Evolutionary conservation across 2,113 vertebrate species (phyloP), one percentile per base, ranked within the genome.

Genomic region (Hippocampus guttulatus): DNA sequence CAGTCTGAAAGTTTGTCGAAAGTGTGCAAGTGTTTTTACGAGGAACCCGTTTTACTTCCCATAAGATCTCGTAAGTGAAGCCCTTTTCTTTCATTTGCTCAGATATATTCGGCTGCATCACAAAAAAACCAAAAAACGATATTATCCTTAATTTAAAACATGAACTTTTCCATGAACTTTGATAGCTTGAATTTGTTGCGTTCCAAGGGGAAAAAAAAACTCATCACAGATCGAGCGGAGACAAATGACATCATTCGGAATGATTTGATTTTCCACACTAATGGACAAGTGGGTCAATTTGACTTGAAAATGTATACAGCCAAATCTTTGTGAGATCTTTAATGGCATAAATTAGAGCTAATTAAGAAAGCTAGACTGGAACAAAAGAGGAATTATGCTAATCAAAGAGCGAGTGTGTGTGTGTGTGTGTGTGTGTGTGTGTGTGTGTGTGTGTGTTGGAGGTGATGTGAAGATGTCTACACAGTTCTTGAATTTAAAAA

Each of bases 211-310:
- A 49, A 20, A 51, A 49, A 51, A 18, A 51, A 51, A 5, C 66
- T 79, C 64, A 73, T 66, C 47, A 41, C 65, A 30, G 64, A 65
- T 66, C 40, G 43, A 47, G 54, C 41, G 33, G 62, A 70, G 63
- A 67, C 71, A 76, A 75, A 76, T 58, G 77, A 49, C 58, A 71
- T 73, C 69, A 73, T 67, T 77, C 57, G 71, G 63, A 70, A 72
- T 78, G 74, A 86, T 86, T 79, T 81, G 71, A 85, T 88, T 88
- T 87, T 85, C 81, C 85, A 86, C 82, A 81, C 78, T 78, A 70
- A 75, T 77, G 80, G 81, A 82, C 84, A 88, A 81, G 78, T 74
- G 77, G 80, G 81, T 86, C 78, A 82, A 71, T 75, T 75, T 74
- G 14, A n/a, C 66, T 76, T 70, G 41, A 73, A 77, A 74, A 71